Percentiles rank a stretch among this genome's conserved stretches.
These are phyloP conservation scores for Machimus atricapillus DNA, from an alignment of 2,888 invertebrate genomes.

Conservation along the genomic window DNA sequence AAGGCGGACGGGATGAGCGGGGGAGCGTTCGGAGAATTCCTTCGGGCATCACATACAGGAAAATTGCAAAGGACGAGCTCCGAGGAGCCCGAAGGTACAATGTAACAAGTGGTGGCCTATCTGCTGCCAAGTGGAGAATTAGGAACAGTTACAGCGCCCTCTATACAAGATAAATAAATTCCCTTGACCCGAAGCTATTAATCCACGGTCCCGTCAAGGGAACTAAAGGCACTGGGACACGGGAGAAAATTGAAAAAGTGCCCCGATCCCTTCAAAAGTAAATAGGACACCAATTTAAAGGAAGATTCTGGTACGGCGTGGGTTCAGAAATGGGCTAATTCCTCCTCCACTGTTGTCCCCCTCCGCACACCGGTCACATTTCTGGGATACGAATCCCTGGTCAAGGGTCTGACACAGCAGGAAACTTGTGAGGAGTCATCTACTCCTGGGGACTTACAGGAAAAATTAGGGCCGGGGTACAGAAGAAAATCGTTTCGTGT, in stretches of 20 bases:
- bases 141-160: not conserved
- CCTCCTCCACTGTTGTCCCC: not conserved
- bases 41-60: not conserved
- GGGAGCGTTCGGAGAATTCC: not conserved
- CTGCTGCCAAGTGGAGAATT: not conserved
- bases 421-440: not conserved
- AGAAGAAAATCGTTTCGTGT: not conserved
- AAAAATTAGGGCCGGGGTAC: not conserved
- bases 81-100: not conserved
- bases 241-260: not conserved
- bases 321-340: not conserved
- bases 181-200: constrained; percentile 35
- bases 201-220: not conserved
- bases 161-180: constrained; percentile 35
- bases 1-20: not conserved
- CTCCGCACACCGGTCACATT: not conserved
- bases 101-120: constrained; percentile 28
- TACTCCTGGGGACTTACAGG: not conserved
- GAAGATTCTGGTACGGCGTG: not conserved
- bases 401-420: not conserved
- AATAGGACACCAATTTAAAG: constrained; percentile 26
- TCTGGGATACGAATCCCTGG: not conserved
- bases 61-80: not conserved
- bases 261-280: constrained; percentile 21
- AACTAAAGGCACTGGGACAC: not conserved